Base-by-base conservation (phyloP, 1,140 invertebrate species). In the Contarinia nasturtii region DNA sequence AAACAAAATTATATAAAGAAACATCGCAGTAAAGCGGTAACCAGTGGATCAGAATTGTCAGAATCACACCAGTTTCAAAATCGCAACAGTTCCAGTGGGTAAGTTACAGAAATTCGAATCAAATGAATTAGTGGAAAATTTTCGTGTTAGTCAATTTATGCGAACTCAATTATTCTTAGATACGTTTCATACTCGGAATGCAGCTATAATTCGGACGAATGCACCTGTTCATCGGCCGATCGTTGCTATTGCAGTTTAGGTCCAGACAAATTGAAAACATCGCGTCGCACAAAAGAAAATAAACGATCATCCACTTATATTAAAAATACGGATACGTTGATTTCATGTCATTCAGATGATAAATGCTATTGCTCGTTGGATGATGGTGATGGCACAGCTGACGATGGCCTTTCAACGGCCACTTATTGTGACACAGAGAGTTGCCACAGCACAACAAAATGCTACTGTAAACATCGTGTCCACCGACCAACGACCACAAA, bases 121-220 rank as follows among this genome's bases (percentile, higher is more conserved):
- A 27, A 27, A 15, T 45, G 11, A 17, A 10, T 38, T 34, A 8
- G 12, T 17, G 17, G 12, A 5, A n/a, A 14, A 7, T 33, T 45
- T 33, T 33, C 15, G 33, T 33, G 4, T 17, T 45, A 27, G 15
- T 45, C 20, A 45, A 46, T 27, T 38, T 38, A 27, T 27, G 27
- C 27, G 27, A 37, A 7, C 15, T 33, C 20, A 14, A 22, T 47
- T 22, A 33, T 38, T 27, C n/a, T 3, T 17, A 64, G 61, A 7
- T 87, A 86, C 55, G 80, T 87, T 7, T 86, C 82, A 12, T 89
- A 82, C 58, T 86, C 82, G 19, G 86, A 89, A 63, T 89, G 84
- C 58, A 80, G 76, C 49, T 81, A 79, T 55, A 82, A 86, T 55
- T 84, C 79, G 10, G 84, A 86, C 52, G 77, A 78, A 10, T 87